These are phyloP conservation scores for Spilosoma lubricipeda DNA, from an alignment of 2,888 invertebrate genomes.

Conservation along the genomic window DNA sequence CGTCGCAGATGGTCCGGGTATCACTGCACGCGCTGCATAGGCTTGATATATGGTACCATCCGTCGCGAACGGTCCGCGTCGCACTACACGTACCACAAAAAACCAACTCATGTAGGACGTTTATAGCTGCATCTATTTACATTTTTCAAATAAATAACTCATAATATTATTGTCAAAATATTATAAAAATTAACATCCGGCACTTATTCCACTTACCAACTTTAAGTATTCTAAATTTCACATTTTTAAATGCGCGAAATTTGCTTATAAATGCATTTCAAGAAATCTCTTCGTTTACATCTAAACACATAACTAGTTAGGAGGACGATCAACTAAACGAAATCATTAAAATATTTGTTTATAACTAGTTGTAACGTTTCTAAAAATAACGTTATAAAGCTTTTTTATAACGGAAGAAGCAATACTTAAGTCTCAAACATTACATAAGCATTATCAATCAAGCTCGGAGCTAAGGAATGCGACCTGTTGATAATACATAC, in stretches of 20 bases:
- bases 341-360: neutral
- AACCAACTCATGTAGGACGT: too few relatives aligned
- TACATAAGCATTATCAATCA: conserved; percentile 53
- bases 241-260: neutral
- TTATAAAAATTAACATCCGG: neutral
- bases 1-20: too few relatives aligned
- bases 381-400: neutral
- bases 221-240: neutral
- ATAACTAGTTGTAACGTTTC: too few relatives aligned
- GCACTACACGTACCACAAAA: too few relatives aligned
- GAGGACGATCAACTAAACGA: neutral
- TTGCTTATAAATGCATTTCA: neutral
- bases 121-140: too few relatives aligned
- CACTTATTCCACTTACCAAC: neutral
- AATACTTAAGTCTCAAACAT: conserved; percentile 23
- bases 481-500: conserved; percentile 44
- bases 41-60: too few relatives aligned
- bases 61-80: too few relatives aligned
- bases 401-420: conserved; percentile 13
- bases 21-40: too few relatives aligned
- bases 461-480: conserved; percentile 44
- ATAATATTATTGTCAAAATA: neutral
- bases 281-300: neutral
- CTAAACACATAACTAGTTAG: neutral
- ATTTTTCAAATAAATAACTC: too few relatives aligned